Evolutionary conservation across 2,888 invertebrate species (phyloP).

Genomic region (Seira musarum): DNA sequence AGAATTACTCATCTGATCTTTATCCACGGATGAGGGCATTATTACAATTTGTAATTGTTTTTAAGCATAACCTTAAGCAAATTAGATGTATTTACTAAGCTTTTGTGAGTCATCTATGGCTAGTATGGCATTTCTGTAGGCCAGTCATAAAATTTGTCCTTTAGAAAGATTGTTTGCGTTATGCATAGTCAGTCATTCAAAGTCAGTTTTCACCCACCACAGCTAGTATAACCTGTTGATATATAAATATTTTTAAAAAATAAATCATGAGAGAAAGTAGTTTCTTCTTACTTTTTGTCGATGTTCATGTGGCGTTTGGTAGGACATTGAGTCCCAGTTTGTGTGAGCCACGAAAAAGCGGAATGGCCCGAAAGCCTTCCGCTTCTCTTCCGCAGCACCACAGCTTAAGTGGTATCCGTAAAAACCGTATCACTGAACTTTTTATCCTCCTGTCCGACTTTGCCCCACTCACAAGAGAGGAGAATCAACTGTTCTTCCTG

Average conservation of each 20-base stretch:
- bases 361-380: constrained; percentile 69
- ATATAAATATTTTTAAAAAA: constrained; percentile 7
- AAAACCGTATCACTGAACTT: constrained; percentile 55
- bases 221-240: background rate
- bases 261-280: constrained; percentile 11
- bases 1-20: no score
- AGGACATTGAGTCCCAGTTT: constrained; percentile 70
- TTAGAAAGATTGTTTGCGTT: background rate
- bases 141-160: no score
- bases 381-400: constrained; percentile 70
- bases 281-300: constrained; percentile 69
- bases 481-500: background rate
- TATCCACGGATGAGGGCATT: no score
- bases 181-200: background rate
- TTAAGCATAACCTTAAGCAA: no score
- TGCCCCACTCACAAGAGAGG: constrained; percentile 46
- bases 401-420: constrained; percentile 68
- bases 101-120: no score
- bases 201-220: background rate
- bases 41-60: no score
- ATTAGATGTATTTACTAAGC: no score
- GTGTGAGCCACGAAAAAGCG: constrained; percentile 70
- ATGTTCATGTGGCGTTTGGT: constrained; percentile 70
- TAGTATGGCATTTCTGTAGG: no score
- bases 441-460: constrained; percentile 55